A percentile compares a stretch with the other conserved stretches of the same genome.
These are phyloP conservation scores for Anas georgica DNA, from an alignment of 2,797 vertebrate species.

Conservation along the genomic window DNA sequence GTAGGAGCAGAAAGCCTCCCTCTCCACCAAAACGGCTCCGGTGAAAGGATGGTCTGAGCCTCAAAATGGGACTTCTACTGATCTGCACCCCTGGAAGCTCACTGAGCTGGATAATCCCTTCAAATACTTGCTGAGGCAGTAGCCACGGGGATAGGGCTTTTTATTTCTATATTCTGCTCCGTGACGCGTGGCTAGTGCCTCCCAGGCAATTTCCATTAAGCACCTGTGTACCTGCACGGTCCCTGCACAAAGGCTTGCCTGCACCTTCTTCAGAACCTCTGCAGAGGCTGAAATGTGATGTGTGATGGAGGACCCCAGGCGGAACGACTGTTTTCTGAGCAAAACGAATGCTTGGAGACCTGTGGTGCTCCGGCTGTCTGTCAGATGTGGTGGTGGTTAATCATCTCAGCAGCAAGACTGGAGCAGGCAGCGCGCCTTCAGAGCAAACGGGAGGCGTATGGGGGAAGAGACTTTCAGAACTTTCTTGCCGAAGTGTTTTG, in stretches of 20 bases:
- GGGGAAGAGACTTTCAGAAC: background rate
- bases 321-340: background rate
- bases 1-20: background rate
- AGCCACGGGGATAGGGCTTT: background rate
- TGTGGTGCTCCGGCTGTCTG: background rate
- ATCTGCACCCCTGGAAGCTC: background rate
- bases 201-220: background rate
- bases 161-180: background rate
- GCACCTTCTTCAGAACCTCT: background rate
- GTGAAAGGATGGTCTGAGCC: background rate
- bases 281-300: background rate
- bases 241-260: background rate
- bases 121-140: background rate
- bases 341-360: background rate
- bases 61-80: background rate
- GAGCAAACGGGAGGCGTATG: background rate
- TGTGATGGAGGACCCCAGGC: background rate
- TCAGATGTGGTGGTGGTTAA: background rate
- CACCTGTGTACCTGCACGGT: background rate
- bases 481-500: background rate
- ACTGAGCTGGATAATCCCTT: background rate
- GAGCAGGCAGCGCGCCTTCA: fast-evolving
- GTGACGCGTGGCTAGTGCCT: background rate
- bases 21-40: background rate
- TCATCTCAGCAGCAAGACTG: background rate